These are phyloP conservation scores for Rotaria sp. DNA, from an alignment of 2,888 invertebrate genomes.

Conservation along the genomic window DNA sequence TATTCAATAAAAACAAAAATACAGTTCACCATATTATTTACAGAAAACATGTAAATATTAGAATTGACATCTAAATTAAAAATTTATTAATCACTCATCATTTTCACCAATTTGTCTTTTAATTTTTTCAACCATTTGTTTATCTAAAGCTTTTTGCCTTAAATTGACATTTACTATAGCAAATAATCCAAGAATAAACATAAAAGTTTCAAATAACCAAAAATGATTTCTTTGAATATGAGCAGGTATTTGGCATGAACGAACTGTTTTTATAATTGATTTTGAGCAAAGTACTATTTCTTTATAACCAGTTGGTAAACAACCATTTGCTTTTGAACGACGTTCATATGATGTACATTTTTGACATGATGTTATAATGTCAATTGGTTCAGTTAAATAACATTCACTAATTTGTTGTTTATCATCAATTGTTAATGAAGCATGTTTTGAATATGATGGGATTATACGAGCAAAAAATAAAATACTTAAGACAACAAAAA, in stretches of 20 bases:
- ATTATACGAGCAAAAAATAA: background rate
- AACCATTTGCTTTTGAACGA: background rate
- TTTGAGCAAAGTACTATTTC: background rate
- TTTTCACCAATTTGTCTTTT: conserved; percentile 4
- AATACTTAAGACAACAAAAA: background rate
- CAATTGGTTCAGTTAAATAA: background rate
- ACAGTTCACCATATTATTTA: background rate
- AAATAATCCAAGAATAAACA: background rate
- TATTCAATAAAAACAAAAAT: background rate
- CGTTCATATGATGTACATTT: conserved; percentile 2
- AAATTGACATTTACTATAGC: background rate
- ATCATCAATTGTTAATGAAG: too few species aligned
- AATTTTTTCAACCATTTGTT: conserved; percentile 7
- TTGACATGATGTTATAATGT: background rate
- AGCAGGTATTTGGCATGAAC: conserved; percentile 7
- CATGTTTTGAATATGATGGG: background rate
- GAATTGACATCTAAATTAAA: background rate
- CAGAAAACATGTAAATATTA: background rate
- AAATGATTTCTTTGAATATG: background rate
- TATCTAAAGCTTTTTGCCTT: background rate
- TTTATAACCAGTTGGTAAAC: conserved; percentile 13
- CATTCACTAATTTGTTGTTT: background rate
- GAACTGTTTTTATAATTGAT: background rate
- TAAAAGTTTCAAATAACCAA: background rate
- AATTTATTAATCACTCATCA: background rate